A percentile compares a stretch with the other conserved stretches of the same genome.
These are phyloP conservation scores for Lucilia sericata DNA, from an alignment of 1,140 invertebrate genomes.

Conservation along the genomic window DNA sequence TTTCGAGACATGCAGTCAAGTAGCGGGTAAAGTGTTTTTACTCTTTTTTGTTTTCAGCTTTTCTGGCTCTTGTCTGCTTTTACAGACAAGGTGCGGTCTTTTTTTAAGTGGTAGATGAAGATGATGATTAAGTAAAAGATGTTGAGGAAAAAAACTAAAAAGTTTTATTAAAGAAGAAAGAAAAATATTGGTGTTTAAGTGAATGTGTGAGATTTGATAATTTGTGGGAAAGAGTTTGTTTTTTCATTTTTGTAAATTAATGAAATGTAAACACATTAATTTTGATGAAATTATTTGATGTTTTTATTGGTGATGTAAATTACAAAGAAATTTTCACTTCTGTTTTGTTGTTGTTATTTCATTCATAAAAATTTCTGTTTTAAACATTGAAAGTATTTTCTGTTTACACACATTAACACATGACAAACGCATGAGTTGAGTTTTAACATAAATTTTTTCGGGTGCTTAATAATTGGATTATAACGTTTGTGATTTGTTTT, in stretches of 20 bases:
- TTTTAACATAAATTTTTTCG: not conserved
- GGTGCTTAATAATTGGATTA: too few relatives aligned
- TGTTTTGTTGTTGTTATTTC: not conserved
- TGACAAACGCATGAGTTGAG: not conserved
- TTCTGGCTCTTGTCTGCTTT: not conserved
- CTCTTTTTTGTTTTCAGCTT: not conserved
- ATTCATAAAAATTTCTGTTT: not conserved
- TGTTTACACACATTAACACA: not conserved
- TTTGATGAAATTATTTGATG: not conserved
- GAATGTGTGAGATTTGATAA: not conserved
- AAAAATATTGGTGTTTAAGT: not conserved
- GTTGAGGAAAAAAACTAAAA: too few relatives aligned
- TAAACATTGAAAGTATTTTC: not conserved
- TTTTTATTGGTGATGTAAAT: constrained; percentile 8
- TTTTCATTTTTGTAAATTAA: not conserved
- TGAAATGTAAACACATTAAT: constrained; percentile 37
- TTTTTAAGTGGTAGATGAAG: not conserved
- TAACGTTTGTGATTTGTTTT: too few relatives aligned
- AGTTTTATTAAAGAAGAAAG: not conserved
- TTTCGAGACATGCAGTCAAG: not conserved
- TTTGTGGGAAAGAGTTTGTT: not conserved
- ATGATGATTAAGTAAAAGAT: too few relatives aligned
- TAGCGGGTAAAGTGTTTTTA: not conserved
- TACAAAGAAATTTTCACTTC: constrained; percentile 20
- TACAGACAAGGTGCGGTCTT: constrained; percentile 14